A percentile compares a stretch with the other conserved stretches of the same genome.
Evolutionary conservation across 2,888 invertebrate genomes (phyloP).

Genomic region (Apoderus coryli): DNA sequence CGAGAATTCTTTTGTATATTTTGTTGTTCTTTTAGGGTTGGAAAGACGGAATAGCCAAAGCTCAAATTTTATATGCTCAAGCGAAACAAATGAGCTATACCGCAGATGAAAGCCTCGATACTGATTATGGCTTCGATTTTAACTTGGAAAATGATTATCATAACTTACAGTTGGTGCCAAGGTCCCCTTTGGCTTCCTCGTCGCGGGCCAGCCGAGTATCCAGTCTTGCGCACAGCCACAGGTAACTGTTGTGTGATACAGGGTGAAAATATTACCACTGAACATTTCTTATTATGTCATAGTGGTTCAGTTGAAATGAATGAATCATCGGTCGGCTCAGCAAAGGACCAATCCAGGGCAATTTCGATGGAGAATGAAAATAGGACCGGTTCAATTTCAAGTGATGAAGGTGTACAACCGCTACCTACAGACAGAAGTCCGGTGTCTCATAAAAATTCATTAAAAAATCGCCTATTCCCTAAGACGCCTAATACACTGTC

Average conservation of each 20-base stretch:
- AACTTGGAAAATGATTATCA: conserved; percentile 30
- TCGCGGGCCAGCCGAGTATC: conserved; percentile 51
- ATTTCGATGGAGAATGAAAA: conserved; percentile 47
- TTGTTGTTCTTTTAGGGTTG: conserved; percentile 38
- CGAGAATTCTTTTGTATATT: background rate
- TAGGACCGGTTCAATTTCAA: conserved; percentile 48
- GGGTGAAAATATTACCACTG: background rate
- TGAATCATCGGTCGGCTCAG: conserved; percentile 38
- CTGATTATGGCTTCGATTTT: conserved; percentile 28
- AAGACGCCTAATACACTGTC: conserved; percentile 56
- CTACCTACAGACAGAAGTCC: conserved; percentile 34
- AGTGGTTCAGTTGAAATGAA: conserved; percentile 56
- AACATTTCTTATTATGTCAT: conserved; percentile 14
- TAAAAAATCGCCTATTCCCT: conserved; percentile 29
- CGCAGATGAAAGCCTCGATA: conserved; percentile 26
- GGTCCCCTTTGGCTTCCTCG: conserved; percentile 32
- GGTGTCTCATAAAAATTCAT: conserved; percentile 29
- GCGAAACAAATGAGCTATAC: conserved; percentile 36
- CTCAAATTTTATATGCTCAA: conserved; percentile 54
- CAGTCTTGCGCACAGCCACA: conserved; percentile 59
- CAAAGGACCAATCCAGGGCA: conserved; percentile 36
- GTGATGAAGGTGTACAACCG: conserved; percentile 43
- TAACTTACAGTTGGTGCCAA: conserved; percentile 29
- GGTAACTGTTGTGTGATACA: conserved; percentile 29
- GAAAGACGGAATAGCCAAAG: conserved; percentile 59